Percentiles rank a stretch among this genome's conserved stretches.
Evolutionary conservation across 2,797 vertebrate genomes (phyloP).

Genomic region (Ptychadena robeensis): DNA sequence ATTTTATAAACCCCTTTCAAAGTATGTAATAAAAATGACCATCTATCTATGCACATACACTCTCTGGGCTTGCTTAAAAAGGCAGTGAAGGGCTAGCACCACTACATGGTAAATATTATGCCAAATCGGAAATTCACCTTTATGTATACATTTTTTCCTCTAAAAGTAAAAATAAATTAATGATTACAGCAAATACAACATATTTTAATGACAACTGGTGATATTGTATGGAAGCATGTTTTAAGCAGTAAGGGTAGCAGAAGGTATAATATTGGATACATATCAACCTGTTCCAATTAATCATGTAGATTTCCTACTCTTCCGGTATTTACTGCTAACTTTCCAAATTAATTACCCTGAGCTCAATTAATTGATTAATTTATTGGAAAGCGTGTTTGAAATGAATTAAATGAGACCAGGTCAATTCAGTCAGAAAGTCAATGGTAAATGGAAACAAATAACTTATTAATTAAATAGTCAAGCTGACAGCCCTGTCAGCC

Average conservation of each 20-base stretch:
- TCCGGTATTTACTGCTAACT: background rate
- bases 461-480: background rate
- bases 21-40: too few relatives aligned
- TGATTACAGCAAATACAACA: background rate
- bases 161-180: too few relatives aligned
- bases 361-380: slow-evolving; percentile 5
- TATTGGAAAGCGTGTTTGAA: background rate
- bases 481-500: background rate
- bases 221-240: background rate
- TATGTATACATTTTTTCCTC: too few relatives aligned
- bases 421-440: slow-evolving; percentile 7
- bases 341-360: slow-evolving; percentile 6
- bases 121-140: too few relatives aligned
- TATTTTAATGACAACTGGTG: background rate
- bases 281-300: background rate
- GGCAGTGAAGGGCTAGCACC: too few relatives aligned
- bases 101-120: too few relatives aligned
- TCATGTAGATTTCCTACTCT: background rate
- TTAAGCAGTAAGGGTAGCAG: background rate
- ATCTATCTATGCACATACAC: too few relatives aligned
- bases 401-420: slow-evolving; percentile 5
- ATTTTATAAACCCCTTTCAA: too few relatives aligned
- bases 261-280: background rate
- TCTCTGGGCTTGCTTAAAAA: too few relatives aligned
- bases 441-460: background rate